Base-by-base conservation (phyloP, 2,888 invertebrate species). In the Anaspis maculata region DNA sequence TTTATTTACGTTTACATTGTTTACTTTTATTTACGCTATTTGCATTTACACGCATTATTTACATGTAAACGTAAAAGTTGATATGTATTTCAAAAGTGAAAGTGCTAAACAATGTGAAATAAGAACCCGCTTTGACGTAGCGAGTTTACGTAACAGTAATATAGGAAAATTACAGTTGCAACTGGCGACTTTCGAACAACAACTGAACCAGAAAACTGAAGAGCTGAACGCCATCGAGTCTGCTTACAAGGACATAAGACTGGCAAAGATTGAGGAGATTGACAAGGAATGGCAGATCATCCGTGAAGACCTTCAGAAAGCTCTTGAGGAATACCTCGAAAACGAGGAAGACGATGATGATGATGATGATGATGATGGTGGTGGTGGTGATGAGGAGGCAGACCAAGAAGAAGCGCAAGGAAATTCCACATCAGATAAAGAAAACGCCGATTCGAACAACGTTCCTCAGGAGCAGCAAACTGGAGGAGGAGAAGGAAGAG, bases 221-320 rank as follows among this genome's bases (percentile, higher is more conserved):
- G 30, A 42, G 28, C 41, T 57, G 15, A 38, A 46, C 3, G 19
- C 32, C 7, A 31, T 53, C 3, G 51, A 52, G 43, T 72, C 71
- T 31, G 78, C 79, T 46, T 62, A 87, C 12, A 70, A 77, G 22
- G 73, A 77, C 31, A 69, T 80, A 47, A 72, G 74, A 46, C 64
- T 71, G 13, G 59, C 38, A 55, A 67, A 53, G 54, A 48, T 32
- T 32, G 59, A 39, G 56, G 46, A 72, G 56, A 42, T 71, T 4
- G 54, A 62, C 24, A 5, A 15, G 15, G 16, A 28, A 6, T 16
- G 11, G 28, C 9, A 5, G n/a, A 19, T 11, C 10, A 16, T 28
- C 16, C n/a, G 15, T 3, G 5, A 7, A 6, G 15, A 15, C n/a
- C 6, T 13, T 4, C 5, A 27, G 6, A 12, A 27, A n/a, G 27